Percentiles rank a stretch among this genome's conserved stretches.
Evolutionary conservation across 1,140 invertebrate genomes (phyloP).

Genomic region (Cotesia glomerata): DNA sequence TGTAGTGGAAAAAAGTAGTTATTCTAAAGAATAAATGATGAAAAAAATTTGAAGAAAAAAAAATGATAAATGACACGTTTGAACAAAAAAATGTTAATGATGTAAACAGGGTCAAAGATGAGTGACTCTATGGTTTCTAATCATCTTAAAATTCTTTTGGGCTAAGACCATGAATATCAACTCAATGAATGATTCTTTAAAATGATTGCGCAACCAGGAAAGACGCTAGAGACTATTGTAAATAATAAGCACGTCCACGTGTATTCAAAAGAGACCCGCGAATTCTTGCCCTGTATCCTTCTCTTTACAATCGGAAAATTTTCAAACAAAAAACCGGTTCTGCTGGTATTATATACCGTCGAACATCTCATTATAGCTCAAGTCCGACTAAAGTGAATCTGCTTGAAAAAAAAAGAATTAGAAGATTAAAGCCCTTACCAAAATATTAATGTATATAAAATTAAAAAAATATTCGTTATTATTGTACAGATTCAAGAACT

Average conservation of each 20-base stretch:
- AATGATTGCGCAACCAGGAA: constrained; percentile 24
- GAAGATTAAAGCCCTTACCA: constrained; percentile 24
- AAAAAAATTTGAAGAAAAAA: too few relatives aligned
- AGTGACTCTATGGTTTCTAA: too few relatives aligned
- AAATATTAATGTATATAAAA: constrained; percentile 10
- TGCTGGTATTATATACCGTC: neutral
- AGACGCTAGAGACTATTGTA: constrained; percentile 10
- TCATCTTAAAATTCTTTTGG: neutral
- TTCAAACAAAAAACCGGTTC: constrained; percentile 30
- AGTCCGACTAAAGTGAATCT: neutral
- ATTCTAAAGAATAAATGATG: too few relatives aligned
- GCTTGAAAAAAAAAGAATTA: neutral
- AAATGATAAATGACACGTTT: too few relatives aligned
- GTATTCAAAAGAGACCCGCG: neutral
- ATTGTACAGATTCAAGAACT: too few relatives aligned
- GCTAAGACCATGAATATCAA: neutral
- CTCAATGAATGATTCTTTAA: constrained; percentile 15
- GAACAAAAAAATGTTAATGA: neutral
- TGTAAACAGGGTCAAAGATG: neutral
- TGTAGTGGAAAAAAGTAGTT: too few relatives aligned
- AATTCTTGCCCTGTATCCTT: neutral
- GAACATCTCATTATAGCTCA: constrained; percentile 23
- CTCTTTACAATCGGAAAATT: constrained; percentile 25
- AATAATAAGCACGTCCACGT: constrained; percentile 3
- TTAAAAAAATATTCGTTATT: neutral